phyloP scores from a whole-genome alignment of 2,113 vertebrate species.

The Australoheros scitulus region DNA sequence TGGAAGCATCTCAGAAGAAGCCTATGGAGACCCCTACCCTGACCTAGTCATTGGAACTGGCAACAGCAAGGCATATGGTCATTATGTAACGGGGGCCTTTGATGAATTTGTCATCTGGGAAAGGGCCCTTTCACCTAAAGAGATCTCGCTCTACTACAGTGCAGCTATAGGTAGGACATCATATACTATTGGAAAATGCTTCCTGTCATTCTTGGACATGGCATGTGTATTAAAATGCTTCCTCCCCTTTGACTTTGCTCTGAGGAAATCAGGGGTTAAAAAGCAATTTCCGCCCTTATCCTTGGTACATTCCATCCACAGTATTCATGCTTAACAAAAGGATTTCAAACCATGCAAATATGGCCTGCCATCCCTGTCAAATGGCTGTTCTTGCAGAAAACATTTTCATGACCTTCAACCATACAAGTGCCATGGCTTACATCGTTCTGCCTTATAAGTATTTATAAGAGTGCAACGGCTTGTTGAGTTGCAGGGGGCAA shows the following conservation, averaged over 20 bases:
- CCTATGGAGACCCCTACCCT: constrained; percentile 79
- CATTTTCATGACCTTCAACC: constrained; percentile 34
- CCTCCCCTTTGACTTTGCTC: constrained; percentile 15
- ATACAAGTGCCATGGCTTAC: constrained; percentile 23
- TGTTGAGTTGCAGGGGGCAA: constrained; percentile 30
- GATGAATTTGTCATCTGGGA: constrained; percentile 98
- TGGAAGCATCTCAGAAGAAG: constrained; percentile 78
- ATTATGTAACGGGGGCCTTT: constrained; percentile 83
- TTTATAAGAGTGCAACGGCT: constrained; percentile 37
- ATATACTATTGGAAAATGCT: not conserved
- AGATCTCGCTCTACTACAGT: constrained; percentile 88
- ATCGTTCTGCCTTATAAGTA: constrained; percentile 71
- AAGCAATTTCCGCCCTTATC: constrained; percentile 56
- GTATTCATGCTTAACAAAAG: constrained; percentile 50
- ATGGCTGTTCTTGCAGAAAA: constrained; percentile 23
- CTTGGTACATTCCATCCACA: constrained; percentile 36
- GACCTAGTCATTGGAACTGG: constrained; percentile 82
- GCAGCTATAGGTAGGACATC: constrained; percentile 85
- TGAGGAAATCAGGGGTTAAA: constrained; percentile 42
- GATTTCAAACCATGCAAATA: constrained; percentile 44
- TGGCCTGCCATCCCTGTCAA: constrained; percentile 11
- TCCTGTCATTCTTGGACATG: constrained; percentile 11
- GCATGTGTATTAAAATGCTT: constrained; percentile 21
- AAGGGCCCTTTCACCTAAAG: constrained; percentile 81
- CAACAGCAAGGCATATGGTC: constrained; percentile 66